phyloP scores from a whole-genome alignment of 2,888 invertebrate genomes.

The Tinea trinotella region DNA sequence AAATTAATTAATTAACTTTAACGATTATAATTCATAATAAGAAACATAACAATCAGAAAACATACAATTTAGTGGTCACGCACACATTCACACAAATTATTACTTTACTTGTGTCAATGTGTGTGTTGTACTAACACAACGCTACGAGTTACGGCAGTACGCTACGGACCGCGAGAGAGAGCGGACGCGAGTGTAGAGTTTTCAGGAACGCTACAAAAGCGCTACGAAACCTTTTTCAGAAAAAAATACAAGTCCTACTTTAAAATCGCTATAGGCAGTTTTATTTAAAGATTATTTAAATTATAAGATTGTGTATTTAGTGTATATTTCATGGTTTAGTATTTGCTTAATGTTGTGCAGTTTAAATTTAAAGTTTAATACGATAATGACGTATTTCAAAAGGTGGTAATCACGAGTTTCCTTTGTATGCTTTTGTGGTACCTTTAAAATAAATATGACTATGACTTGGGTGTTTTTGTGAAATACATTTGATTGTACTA shows the following conservation, averaged over 20 bases:
- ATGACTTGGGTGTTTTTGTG: no score
- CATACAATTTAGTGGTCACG: not conserved
- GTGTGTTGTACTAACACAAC: not conserved
- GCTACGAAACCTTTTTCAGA: not conserved
- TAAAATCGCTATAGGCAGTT: no score
- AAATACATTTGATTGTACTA: no score
- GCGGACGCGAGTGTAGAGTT: constrained; percentile 31
- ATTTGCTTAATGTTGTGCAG: constrained; percentile 6
- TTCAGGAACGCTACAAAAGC: not conserved
- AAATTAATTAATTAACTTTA: not conserved
- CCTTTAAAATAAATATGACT: no score
- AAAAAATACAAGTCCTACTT: no score
- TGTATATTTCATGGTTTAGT: no score
- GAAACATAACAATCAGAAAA: not conserved
- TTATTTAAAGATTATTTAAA: no score
- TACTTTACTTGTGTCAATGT: no score
- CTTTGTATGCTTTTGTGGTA: no score
- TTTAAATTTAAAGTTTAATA: not conserved
- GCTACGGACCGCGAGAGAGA: constrained; percentile 42
- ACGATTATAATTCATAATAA: not conserved
- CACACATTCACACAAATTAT: not conserved
- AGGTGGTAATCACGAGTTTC: not conserved
- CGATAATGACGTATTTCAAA: not conserved
- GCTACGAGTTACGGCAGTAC: constrained; percentile 33
- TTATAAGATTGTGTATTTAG: no score